Base-by-base conservation (phyloP, 2,113 vertebrate genomes). In the Phyllostomus hastatus region DNA sequence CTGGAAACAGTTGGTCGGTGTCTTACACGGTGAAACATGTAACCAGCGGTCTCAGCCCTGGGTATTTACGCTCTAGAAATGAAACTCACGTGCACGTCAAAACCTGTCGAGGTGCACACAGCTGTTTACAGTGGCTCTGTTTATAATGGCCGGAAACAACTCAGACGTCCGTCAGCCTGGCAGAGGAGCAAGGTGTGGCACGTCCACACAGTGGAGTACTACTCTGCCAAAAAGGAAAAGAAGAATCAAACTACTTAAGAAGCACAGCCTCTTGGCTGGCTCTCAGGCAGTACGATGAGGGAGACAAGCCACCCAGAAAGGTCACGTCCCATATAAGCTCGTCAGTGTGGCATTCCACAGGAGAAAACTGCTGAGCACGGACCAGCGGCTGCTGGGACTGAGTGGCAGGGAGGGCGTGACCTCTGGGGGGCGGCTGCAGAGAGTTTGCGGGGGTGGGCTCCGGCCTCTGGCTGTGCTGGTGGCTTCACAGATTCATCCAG, bases 341-440 rank as follows among this genome's bases (percentile, higher is more conserved):
- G 1, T 48, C 10, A 35, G 59, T 5, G 2, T 80, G n/a, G 19
- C 46, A 12, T 14, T 61, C 70, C 59, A 5, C 70, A 33, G 28
- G n/a, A 50, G 59, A n/a, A 70, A 22, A 72, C 9, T 35, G 1
- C 8, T 31, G n/a, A 12, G 79, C 54, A 22, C 43, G 28, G 41
- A 4, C 19, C 41, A 19, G 15, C 43, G 50, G 64, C 16, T n/a
- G 41, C 79, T 33, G 52, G 57, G 66, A 61, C n/a, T 15, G 20
- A 43, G 26, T 4, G n/a, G 43, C 0, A 1, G 33, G 14, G 33
- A 5, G 2, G 31, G 4, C 1, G 10, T 19, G 28, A 33, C 26
- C 59, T 11, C n/a, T 3, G 1, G 31, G 48, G 43, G 41, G 16
- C 2, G 50, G 50, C 85, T 19, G 14, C 41, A 50, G 38, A 50